Base-by-base conservation (phyloP, 2,797 vertebrate genomes). In the Gobio occitaniae region DNA sequence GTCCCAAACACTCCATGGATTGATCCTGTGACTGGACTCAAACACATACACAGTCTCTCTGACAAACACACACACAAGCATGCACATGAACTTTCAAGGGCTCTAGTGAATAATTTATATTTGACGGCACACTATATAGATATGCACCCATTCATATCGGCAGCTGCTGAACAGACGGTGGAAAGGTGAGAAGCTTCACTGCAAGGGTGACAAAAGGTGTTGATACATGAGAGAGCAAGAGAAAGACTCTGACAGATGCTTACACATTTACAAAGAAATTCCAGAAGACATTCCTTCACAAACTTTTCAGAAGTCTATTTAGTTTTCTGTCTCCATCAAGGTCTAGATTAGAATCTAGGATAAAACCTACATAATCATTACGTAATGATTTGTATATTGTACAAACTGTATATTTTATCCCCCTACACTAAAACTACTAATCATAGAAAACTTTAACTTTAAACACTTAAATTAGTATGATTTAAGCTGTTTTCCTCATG, bases 31-130 rank as follows among this genome's bases (percentile, higher is more conserved):
- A 41, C 63, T 65, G 21, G 25, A 74, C 38, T 11, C 65, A 85
- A 38, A 69, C 81, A 81, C n/a, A 70, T 86, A 90, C 71, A 85
- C 63, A 63, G 87, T 82, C 78, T 74, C 82, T 87, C 80, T 83
- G 81, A 84, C 80, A 90, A 54, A 44, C 44, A 70, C 56, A 66
- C 59, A 87, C 69, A 61, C 44, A 2, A 11, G 29, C 12, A 41
- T 15, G 47, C 86, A 8, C 47, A 77, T 44, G 41, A 54, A 83
- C 87, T 87, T 89, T 89, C 89, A 89, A 81, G 84, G 84, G 85
- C 84, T 5, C 70, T 86, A 90, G 92, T 98, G 90, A 97, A 97
- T 98, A 96, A 98, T 97, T 96, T 89, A 98, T 85, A 78, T 90
- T 21, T 86, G 87, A 86, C 86, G 87, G 77, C 91, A 91, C 93